A percentile compares a stretch with the other conserved stretches of the same genome.
These are phyloP conservation scores for Vollenhovia emeryi DNA, from an alignment of 1,140 invertebrate genomes.

Conservation along the genomic window DNA sequence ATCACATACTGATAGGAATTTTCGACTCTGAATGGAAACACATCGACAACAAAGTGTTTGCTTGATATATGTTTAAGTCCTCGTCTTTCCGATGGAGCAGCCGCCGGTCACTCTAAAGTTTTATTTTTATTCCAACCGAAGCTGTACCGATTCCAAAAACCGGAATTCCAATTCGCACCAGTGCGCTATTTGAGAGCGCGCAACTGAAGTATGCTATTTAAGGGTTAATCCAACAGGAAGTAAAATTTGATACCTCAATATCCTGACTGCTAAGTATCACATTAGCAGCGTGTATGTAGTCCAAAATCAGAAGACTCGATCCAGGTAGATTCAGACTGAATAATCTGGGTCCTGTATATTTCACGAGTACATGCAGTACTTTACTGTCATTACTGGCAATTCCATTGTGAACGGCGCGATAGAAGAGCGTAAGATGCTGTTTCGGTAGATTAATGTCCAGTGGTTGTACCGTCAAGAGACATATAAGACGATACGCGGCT, in stretches of 20 bases:
- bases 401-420: conserved; percentile 94
- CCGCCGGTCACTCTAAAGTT: too few species aligned
- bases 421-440: conserved; percentile 95
- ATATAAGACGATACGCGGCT: conserved; percentile 90
- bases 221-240: too few species aligned
- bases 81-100: too few species aligned
- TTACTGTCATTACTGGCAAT: conserved; percentile 84
- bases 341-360: conserved; percentile 92
- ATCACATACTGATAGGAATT: too few species aligned
- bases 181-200: too few species aligned
- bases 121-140: too few species aligned
- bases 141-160: too few species aligned
- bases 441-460: conserved; percentile 86
- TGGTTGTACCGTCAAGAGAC: conserved; percentile 87
- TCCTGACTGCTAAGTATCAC: conserved; percentile 94
- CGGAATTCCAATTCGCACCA: too few species aligned
- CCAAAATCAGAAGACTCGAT: conserved; percentile 93
- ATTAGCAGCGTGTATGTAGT: conserved; percentile 96
- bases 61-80: too few species aligned
- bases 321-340: conserved; percentile 95
- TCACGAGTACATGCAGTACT: conserved; percentile 88
- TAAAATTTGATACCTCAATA: conserved; percentile 87
- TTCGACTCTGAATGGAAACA: too few species aligned
- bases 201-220: too few species aligned
- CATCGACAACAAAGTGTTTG: too few species aligned